phyloP scores from a whole-genome alignment of 1,140 invertebrate species.

The Pseudobourletiella spinata region DNA sequence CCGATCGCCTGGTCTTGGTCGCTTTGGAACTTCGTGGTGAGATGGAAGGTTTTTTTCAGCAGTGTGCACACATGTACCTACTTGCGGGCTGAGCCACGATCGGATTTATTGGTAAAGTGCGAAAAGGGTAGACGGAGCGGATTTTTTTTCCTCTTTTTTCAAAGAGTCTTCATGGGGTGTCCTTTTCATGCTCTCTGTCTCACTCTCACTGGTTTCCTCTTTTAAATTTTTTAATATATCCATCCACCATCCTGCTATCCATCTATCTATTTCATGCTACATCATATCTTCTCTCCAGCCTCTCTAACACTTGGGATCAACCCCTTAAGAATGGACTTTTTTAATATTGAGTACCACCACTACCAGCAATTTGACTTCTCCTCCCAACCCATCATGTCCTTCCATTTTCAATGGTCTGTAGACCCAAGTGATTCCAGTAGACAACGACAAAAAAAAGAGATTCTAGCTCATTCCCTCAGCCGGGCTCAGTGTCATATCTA shows the following conservation, averaged over 20 bases:
- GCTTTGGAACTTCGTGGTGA: neutral
- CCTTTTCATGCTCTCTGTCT: neutral
- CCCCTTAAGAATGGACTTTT: neutral
- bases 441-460: too few species aligned
- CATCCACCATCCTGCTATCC: neutral
- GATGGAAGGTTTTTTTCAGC: neutral
- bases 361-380: neutral
- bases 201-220: constrained; percentile 1
- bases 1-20: neutral
- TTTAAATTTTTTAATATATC: constrained; percentile 10
- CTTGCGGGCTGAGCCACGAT: too few species aligned
- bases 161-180: neutral
- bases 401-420: too few species aligned
- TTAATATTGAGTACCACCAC: neutral
- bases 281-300: neutral
- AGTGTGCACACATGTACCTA: too few species aligned
- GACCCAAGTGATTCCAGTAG: too few species aligned
- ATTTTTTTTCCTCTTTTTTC: neutral
- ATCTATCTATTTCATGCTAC: neutral
- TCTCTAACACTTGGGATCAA: neutral
- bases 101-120: constrained; percentile 14
- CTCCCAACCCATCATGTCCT: neutral
- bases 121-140: constrained; percentile 13
- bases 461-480: too few species aligned
- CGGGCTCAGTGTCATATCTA: too few species aligned